Evolutionary conservation across 1,140 invertebrate species (phyloP), one percentile per base, ranked within the genome.

Genomic region (Hylaeus volcanicus): DNA sequence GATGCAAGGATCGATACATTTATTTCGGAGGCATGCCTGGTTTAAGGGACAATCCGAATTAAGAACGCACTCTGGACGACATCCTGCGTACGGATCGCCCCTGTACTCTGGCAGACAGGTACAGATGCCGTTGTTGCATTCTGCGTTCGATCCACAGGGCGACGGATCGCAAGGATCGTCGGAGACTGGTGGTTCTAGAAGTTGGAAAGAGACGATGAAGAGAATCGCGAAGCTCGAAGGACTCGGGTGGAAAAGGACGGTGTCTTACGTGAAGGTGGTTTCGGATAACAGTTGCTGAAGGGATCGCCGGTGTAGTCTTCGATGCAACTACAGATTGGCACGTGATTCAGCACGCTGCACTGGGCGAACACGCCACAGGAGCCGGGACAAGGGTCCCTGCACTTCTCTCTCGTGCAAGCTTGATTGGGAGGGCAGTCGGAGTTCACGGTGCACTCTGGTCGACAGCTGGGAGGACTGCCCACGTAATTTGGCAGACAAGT

Each of bases 31-130:
- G 90, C 97, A 98, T 1, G 97, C 95, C 72, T 96, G 95, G 87
- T 97, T 95, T 69, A 96, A 94, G 0, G 96, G 94, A 93, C 97
- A 98, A 83, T 98, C 97, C 58, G 96, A 95, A 88, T 97, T 97
- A 41, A 97, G 96, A 9, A 96, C 95, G 90, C 96, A 97, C 88
- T 97, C 96, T 0, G 96, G 96, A 77, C 95, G 93, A 88, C 96
- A 96, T 11, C 96, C 96, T 51, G 71, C 91, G 93, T 11, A 92
- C 88, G 5, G 94, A 92, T 82, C 94, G 39, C 96, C 96, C 79
- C 94, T 93, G 85, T 96, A 94, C 43, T 95, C 95, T 9, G 95
- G 94, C 61, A 96, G 92, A 89, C 97, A 98, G 90, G 95, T 95
- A 86, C 97, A 97, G 15, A 96, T 91, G 3, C 96, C 96, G 55